Base-by-base conservation (phyloP, 2,797 vertebrate genomes). In the Myotis findleyi region DNA sequence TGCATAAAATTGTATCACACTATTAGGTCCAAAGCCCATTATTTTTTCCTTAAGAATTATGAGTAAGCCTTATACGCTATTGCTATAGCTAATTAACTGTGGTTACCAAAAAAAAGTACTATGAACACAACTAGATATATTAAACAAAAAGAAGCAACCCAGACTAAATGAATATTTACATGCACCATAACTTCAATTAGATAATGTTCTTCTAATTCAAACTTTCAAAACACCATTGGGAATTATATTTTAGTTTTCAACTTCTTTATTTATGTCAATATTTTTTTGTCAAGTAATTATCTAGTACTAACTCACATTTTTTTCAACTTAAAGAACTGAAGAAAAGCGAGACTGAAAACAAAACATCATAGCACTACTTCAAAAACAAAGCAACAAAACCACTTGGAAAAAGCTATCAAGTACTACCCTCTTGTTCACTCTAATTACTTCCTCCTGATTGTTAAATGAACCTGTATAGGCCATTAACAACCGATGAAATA, bases 91-190 rank as follows among this genome's bases (percentile, higher is more conserved):
- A 30, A 91, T 38, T 84, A 87, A 87, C 33, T 93, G 17, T 76
- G 21, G 41, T 83, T 71, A 80, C 38, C 27, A 83, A 66, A 95
- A 93, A 94, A 83, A 89, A 53, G 47, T 20, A 53, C 25, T 53
- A 75, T 53, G 30, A 96, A 91, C 25, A 95, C 68, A 94, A 82
- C 6, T 73, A 73, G 20, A 27, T 89, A 55, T 13, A 72, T 80
- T 96, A 82, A 92, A 92, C 5, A 36, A 82, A 81, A 33, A 47
- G 30, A 75, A 82, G 51, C 41, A 93, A 91, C 72, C 47, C 18
- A 71, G 83, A 88, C 17, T 73, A 94, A 95, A 77, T 73, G 49
- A 79, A 41, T 81, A 94, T 72, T 88, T 93, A 95, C 92, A 62
- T 33, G 20, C 8, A 91, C 55, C 4, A 72, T 38, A 84, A 93